phyloP scores from a whole-genome alignment of 2,113 vertebrate genomes.

The Zapus hudsonius region DNA sequence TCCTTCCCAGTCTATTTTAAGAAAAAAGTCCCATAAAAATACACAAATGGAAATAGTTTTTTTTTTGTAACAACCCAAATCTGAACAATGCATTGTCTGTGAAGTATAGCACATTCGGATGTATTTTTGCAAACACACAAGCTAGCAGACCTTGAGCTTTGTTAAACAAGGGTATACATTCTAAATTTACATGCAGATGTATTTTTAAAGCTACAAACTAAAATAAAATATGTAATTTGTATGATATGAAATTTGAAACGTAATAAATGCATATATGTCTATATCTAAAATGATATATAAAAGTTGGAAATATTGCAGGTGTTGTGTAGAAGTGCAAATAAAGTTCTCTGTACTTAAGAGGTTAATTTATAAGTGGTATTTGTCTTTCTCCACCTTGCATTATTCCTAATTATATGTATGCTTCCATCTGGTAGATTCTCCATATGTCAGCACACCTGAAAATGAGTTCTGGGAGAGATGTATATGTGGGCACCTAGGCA shows the following conservation, averaged over 20 bases:
- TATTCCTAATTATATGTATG: not conserved
- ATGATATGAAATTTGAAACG: not conserved
- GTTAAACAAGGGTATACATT: too few relatives aligned
- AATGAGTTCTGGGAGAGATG: not conserved
- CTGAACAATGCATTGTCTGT: too few relatives aligned
- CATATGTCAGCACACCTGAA: not conserved
- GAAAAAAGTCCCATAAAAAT: not conserved
- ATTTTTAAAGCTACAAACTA: too few relatives aligned
- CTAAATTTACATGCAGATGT: too few relatives aligned
- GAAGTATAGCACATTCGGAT: too few relatives aligned
- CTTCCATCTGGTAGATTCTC: not conserved
- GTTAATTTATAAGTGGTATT: not conserved
- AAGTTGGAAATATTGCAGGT: not conserved
- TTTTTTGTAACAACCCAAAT: too few relatives aligned
- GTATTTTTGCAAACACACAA: too few relatives aligned
- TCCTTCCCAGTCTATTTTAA: not conserved
- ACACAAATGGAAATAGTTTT: too few relatives aligned
- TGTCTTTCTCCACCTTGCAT: not conserved
- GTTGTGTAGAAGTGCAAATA: not conserved
- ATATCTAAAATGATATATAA: not conserved
- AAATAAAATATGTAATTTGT: too few relatives aligned
- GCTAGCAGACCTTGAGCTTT: too few relatives aligned
- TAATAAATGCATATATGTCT: not conserved
- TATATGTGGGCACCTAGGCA: not conserved
- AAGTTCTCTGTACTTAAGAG: not conserved